Evolutionary conservation across 2,888 invertebrate genomes (phyloP), one percentile per base, ranked within the genome.

Genomic region (Pyrgus malvae): DNA sequence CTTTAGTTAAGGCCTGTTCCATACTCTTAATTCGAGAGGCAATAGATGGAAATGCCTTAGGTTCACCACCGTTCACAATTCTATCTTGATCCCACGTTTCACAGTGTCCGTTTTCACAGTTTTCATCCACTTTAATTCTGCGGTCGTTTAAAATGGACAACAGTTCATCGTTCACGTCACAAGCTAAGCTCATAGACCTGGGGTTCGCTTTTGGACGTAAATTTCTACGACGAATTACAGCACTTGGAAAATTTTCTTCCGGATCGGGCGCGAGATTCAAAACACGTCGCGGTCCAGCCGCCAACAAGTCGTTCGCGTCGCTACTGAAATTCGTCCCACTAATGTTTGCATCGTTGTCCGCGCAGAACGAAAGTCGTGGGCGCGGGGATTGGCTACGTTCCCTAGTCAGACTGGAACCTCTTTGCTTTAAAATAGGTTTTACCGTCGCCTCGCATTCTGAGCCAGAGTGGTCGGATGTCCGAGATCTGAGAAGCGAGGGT

Each of bases 1-100:
- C 86, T 60, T 79, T 83, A 11, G 74, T 77, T 7, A 92, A 74
- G 61, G 90, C 91, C 66, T 86, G 91, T 78, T 94, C 94, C 91
- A 94, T 93, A 63, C 87, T 92, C 71, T 91, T 91, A 55, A 95
- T 93, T 61, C 95, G 86, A 48, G 94, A 93, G 23, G 93, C 93
- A 50, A 95, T 94, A 0, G 94, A 94, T 42, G 94, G 84, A 68
- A 90, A 91, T 8, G 79, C 66, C 56, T 86, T 85, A 3, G 75
- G 75, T 58, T 67, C 70, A 27, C 57, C 69, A 57, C 74, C 69
- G 48, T 68, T 65, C 44, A 64, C 66, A 41, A 67, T 65, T 53
- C 70, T 71, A 42, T 67, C 68, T 46, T 69, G 65, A 48, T 74
- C 70, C 76, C 76, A 78, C 49, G 66, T 60, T 57, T 79, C 77